Evolutionary conservation across 1,140 invertebrate genomes (phyloP), one percentile per base, ranked within the genome.

Genomic region (Camponotus pennsylvanicus): DNA sequence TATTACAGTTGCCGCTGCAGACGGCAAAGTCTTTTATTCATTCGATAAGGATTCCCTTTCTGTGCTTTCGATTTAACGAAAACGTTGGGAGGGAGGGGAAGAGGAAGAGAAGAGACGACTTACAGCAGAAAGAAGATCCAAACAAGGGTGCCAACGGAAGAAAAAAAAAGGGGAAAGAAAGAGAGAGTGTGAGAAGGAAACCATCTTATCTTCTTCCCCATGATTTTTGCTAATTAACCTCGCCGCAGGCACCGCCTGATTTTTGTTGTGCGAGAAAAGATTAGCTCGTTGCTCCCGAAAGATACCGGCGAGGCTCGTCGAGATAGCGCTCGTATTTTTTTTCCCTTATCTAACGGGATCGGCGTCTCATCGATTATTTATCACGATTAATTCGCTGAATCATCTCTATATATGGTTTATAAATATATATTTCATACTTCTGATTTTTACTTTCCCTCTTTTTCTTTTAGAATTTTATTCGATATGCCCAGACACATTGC

Each of bases 21-120:
- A 80, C 78, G 88, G 79, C 27, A 89, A 85, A 70, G 88, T 52
- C 52, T 84, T 85, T 87, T 83, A 89, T 89, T 86, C 76, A 13
- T 34, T 59, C 77, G 87, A 89, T 88, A 86, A 76, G 37, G 40
- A 61, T 34, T 64, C 55, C 37, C 57, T 45, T 45, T 73, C 15
- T 13, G 37, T 13, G 37, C 13, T 37, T 66, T 83, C 59, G 86
- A 73, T 89, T 83, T 63, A 85, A 83, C 49, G 61, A 66, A 85
- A 79, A 52, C 42, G 71, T 18, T 45, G 9, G 3, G 42, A 15
- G n/a, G 37, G 27, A 27, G 34, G 13, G 52, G 42, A 45, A 80
- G 52, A 49, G 9, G 40, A 69, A 42, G 76, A 79, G 79, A 59
- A 75, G 63, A 11, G 37, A 59, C 18, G 52, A 21, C 13, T 82